phyloP scores from a whole-genome alignment of 2,888 invertebrate species.

The Polydrusus tereticollis region DNA sequence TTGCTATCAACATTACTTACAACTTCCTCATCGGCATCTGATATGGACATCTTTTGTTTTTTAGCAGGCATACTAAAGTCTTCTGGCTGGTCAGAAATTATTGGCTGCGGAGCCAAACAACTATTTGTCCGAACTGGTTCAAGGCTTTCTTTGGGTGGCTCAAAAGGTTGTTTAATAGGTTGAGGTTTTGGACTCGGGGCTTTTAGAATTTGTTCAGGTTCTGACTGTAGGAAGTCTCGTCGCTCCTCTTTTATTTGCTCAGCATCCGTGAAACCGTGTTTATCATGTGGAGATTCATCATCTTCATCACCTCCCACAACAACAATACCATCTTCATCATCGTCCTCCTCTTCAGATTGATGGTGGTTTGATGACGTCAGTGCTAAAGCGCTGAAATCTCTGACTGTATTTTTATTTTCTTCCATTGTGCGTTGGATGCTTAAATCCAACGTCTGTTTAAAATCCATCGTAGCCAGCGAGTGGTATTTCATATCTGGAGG shows the following conservation, averaged over 20 bases:
- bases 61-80: conserved; percentile 79
- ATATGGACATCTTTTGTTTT: conserved; percentile 71
- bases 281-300: conserved; percentile 59
- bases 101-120: conserved; percentile 19
- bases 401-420: conserved; percentile 58
- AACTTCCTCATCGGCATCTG: conserved; percentile 71
- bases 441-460: conserved; percentile 76
- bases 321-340: conserved; percentile 84
- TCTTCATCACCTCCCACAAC: conserved; percentile 80
- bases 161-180: conserved; percentile 13
- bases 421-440: conserved; percentile 70
- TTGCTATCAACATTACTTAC: conserved; percentile 75
- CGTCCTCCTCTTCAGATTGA: conserved; percentile 72
- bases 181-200: conserved; percentile 13
- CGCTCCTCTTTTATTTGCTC: conserved; percentile 18
- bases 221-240: neutral
- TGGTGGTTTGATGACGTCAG: conserved; percentile 58
- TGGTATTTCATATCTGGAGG: conserved; percentile 77
- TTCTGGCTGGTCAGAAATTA: conserved; percentile 72
- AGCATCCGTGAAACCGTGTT: conserved; percentile 52
- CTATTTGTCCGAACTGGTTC: conserved; percentile 4
- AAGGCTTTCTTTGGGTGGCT: conserved; percentile 14
- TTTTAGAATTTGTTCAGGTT: conserved; percentile 9
- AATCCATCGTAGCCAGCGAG: conserved; percentile 72
- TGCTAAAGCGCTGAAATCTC: conserved; percentile 59